Evolutionary conservation across 2,113 vertebrate genomes (phyloP).

Genomic region (Bubalus kerabau): DNA sequence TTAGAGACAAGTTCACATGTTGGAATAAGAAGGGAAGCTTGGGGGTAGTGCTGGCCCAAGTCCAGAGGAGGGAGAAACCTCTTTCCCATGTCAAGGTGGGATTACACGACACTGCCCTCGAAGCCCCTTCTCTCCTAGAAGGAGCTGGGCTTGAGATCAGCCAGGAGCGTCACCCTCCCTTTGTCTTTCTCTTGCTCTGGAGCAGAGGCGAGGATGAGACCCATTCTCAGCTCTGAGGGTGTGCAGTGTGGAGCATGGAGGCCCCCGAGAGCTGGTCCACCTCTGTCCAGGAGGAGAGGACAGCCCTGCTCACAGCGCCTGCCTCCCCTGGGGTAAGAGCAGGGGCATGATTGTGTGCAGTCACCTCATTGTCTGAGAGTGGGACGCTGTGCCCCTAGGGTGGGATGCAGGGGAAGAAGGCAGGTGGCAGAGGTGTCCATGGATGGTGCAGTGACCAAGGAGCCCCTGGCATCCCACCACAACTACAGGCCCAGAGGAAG

Average conservation of each 20-base stretch:
- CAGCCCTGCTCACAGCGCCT: not conserved
- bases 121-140: too few species aligned
- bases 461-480: not conserved
- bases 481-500: not conserved
- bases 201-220: not conserved
- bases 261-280: fast-evolving
- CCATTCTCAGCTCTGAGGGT: fast-evolving
- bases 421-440: not conserved
- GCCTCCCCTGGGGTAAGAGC: not conserved
- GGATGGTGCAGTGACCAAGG: not conserved
- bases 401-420: not conserved
- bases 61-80: not conserved
- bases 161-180: not conserved
- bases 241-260: not conserved
- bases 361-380: not conserved
- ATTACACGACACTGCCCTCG: fast-evolving
- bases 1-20: not conserved
- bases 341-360: not conserved
- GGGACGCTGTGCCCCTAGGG: not conserved
- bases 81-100: not conserved
- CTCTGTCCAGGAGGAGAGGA: not conserved
- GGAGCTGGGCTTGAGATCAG: not conserved
- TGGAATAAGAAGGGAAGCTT: not conserved
- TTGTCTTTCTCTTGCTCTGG: not conserved
- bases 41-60: not conserved